phyloP scores from a whole-genome alignment of 92 coral and sea anemone species.

The Palythoa grandis region DNA sequence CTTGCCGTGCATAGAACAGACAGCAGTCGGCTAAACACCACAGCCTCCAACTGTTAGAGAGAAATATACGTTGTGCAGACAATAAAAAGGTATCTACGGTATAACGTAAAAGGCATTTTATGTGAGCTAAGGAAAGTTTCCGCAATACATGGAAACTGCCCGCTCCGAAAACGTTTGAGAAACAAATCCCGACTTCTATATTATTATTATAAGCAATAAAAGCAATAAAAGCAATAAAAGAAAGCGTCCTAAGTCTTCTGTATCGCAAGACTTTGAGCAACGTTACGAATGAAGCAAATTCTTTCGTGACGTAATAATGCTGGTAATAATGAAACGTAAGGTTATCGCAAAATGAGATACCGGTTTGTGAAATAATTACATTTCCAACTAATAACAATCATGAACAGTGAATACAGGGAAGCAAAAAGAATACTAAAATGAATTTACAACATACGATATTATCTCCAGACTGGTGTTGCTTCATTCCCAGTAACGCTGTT shows the following conservation, averaged over 20 bases:
- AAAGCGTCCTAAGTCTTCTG: too few species aligned
- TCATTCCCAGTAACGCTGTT: constrained; percentile 17
- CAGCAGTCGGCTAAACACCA: constrained; percentile 72
- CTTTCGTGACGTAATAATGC: too few species aligned
- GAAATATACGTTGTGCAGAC: neutral
- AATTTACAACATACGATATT: constrained; percentile 38
- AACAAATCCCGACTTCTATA: too few species aligned
- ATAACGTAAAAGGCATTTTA: neutral
- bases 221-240: too few species aligned
- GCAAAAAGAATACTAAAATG: neutral
- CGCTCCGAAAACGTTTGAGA: too few species aligned
- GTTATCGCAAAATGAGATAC: too few species aligned
- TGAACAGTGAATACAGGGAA: neutral
- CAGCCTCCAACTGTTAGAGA: constrained; percentile 67
- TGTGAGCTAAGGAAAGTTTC: neutral
- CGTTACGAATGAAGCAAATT: too few species aligned
- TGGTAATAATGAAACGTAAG: too few species aligned
- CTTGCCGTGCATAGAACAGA: constrained; percentile 72
- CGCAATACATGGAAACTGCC: too few species aligned
- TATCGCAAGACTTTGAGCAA: too few species aligned
- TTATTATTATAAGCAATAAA: too few species aligned
- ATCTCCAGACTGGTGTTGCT: constrained; percentile 27
- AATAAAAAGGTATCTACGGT: neutral
- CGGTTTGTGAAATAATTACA: too few species aligned
- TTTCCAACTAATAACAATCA: neutral